Conservation (phyloP, 2,797 vertebrate species). For the Helarctos malayanus region DNA sequence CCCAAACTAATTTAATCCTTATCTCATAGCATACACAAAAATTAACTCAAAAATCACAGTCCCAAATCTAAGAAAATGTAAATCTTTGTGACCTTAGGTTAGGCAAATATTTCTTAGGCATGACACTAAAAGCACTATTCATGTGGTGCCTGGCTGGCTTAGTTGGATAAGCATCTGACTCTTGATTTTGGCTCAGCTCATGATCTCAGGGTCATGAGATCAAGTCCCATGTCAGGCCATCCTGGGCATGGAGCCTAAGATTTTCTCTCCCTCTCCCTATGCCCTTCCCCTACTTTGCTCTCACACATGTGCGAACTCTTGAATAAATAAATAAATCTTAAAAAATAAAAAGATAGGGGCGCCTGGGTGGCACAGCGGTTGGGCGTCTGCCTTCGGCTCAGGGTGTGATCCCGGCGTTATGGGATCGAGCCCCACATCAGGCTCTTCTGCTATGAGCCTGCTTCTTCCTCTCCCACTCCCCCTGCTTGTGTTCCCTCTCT, state of each 20-base stretch:
- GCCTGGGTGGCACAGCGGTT: too few relatives aligned
- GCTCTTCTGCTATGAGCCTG: too few relatives aligned
- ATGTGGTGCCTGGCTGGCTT: background rate
- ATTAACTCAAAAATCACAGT: conserved; percentile 19
- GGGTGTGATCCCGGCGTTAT: too few relatives aligned
- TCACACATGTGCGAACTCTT: background rate
- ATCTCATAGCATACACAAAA: background rate
- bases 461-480: too few relatives aligned
- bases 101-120: conserved; percentile 58
- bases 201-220: background rate
- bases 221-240: background rate
- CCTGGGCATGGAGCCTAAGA: background rate
- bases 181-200: background rate
- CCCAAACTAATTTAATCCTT: background rate
- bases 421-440: too few relatives aligned
- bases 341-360: background rate
- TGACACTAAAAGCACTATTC: background rate
- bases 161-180: background rate
- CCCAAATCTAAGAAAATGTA: conserved; percentile 50
- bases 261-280: background rate
- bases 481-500: too few relatives aligned
- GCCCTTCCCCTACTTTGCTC: background rate
- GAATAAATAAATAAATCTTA: background rate
- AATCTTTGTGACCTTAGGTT: background rate
- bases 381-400: too few relatives aligned